Conservation (phyloP, 2,113 vertebrate species). For the Motacilla alba region DNA sequence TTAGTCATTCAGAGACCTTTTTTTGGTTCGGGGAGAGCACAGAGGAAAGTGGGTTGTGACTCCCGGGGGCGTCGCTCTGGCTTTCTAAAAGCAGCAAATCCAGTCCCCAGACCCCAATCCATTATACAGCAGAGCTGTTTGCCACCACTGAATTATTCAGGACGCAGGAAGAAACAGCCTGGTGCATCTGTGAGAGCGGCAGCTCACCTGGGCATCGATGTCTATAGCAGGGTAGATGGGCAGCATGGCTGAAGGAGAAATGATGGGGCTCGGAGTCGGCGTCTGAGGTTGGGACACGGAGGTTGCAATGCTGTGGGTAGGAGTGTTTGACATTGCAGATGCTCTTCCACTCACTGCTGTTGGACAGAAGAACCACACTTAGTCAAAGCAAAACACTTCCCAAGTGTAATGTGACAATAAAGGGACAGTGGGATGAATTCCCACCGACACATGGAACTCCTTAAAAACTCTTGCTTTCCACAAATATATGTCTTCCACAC, state of each 20-base stretch:
- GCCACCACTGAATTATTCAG: background rate
- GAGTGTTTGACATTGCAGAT: conserved; percentile 90
- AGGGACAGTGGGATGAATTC: background rate
- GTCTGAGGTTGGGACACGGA: conserved; percentile 89
- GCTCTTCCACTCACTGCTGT: conserved; percentile 97
- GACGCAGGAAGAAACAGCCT: background rate
- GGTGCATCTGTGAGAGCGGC: background rate
- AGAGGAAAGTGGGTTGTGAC: background rate
- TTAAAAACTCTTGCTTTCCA: background rate
- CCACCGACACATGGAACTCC: background rate
- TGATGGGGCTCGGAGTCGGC: conserved; percentile 87
- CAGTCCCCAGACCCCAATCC: background rate
- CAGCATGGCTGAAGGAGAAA: conserved; percentile 93
- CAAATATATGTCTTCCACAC: background rate
- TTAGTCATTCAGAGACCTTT: background rate
- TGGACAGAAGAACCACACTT: conserved; percentile 76
- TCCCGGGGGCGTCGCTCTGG: fast-evolving
- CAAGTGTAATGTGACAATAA: background rate
- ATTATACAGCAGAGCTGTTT: background rate
- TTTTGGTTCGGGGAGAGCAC: fast-evolving
- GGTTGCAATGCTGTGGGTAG: conserved; percentile 86
- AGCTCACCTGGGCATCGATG: conserved; percentile 95
- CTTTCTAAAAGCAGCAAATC: background rate
- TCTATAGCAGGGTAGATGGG: conserved; percentile 98
- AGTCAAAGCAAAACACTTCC: conserved; percentile 49